These are phyloP conservation scores for Amia ocellicauda DNA, from an alignment of 2,113 vertebrate genomes.

Conservation along the genomic window DNA sequence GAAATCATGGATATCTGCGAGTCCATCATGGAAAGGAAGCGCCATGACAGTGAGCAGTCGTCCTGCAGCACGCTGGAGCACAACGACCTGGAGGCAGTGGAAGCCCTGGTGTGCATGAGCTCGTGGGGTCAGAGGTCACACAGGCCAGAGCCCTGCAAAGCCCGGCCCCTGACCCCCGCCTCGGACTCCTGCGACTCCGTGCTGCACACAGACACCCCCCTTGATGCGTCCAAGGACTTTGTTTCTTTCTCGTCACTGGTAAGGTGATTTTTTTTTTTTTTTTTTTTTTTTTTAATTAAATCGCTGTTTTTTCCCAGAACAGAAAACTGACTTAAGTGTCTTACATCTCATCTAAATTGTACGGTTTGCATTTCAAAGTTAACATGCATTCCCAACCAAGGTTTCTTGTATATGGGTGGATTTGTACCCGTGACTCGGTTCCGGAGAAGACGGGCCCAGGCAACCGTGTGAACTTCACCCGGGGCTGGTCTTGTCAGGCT, in stretches of 20 bases:
- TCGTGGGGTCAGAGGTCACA: conserved; percentile 85
- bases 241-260: conserved; percentile 85
- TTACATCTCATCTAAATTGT: too few relatives aligned
- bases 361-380: too few relatives aligned
- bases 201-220: conserved; percentile 44
- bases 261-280: conserved; percentile 26
- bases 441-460: too few relatives aligned
- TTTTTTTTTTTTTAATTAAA: too few relatives aligned
- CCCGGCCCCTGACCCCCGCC: conserved; percentile 88
- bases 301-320: too few relatives aligned
- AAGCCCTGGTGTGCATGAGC: conserved; percentile 96
- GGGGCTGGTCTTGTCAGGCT: too few relatives aligned
- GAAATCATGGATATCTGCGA: conserved; percentile 71
- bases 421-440: too few relatives aligned
- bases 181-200: conserved; percentile 90
- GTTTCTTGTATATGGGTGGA: too few relatives aligned
- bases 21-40: conserved; percentile 73
- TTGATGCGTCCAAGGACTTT: conserved; percentile 76
- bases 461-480: too few relatives aligned
- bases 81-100: conserved; percentile 90
- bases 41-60: conserved; percentile 74
- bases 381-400: too few relatives aligned
- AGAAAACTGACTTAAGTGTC: too few relatives aligned
- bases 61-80: conserved; percentile 74
- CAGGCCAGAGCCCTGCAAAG: conserved; percentile 59